Conservation (phyloP, 2,113 vertebrate species). For the Pachypanchax playfairii region DNA sequence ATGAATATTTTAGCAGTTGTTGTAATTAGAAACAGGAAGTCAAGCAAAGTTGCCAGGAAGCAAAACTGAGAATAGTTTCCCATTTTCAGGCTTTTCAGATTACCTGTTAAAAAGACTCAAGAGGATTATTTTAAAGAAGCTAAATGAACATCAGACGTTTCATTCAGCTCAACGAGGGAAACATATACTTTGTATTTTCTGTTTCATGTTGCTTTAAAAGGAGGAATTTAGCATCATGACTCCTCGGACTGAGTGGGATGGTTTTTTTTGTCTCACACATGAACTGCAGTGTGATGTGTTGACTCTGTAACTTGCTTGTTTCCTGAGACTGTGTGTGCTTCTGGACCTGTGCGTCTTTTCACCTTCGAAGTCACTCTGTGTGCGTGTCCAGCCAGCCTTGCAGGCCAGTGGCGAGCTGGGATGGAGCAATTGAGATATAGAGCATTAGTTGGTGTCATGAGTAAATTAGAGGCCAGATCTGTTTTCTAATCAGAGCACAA, state of each 20-base stretch:
- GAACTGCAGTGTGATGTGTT: constrained; percentile 6
- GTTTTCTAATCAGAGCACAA: constrained; percentile 98
- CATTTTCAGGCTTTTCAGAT: constrained; percentile 5
- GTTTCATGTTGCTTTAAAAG: too few species aligned
- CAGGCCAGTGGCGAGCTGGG: constrained; percentile 60
- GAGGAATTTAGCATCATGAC: constrained; percentile 2
- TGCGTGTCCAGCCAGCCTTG: constrained; percentile 47
- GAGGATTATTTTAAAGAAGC: background rate
- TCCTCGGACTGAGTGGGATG: background rate
- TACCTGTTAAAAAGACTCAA: background rate
- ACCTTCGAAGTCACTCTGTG: constrained; percentile 28
- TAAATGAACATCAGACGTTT: background rate
- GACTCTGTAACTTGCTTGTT: background rate
- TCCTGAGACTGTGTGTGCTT: background rate
- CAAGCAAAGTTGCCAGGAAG: constrained; percentile 7
- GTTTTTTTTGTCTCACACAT: too few species aligned
- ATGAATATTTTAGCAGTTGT: constrained; percentile 17
- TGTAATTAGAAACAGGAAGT: constrained; percentile 9
- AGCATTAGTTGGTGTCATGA: constrained; percentile 93
- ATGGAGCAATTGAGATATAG: constrained; percentile 86
- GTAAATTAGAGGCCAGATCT: constrained; percentile 95
- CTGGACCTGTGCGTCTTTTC: background rate
- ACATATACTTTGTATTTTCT: constrained; percentile 5
- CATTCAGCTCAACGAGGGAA: background rate
- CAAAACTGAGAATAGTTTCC: constrained; percentile 9